Conservation (phyloP, 2,113 vertebrate species). For the Pogona vitticeps region DNA sequence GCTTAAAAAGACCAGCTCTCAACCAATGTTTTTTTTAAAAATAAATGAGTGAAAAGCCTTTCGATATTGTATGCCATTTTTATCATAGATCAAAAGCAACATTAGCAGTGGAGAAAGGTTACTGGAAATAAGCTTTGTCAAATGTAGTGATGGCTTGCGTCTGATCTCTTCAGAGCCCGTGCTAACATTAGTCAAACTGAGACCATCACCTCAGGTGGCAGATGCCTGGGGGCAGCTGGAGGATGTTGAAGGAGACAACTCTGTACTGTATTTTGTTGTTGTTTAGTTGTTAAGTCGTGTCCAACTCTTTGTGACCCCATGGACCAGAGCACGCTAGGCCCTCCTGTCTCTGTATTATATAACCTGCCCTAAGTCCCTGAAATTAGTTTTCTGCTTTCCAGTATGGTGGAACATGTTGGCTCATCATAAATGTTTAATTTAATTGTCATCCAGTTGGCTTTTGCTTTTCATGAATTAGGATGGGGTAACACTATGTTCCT, state of each 20-base stretch:
- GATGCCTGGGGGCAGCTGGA: neutral
- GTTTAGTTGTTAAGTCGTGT: too few relatives aligned
- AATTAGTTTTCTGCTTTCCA: too few relatives aligned
- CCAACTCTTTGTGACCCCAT: too few relatives aligned
- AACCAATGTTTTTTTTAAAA: neutral
- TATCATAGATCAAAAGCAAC: neutral
- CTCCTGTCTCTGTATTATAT: too few relatives aligned
- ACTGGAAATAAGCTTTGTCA: neutral
- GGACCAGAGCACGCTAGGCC: too few relatives aligned
- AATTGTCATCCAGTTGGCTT: too few relatives aligned
- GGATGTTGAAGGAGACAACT: too few relatives aligned
- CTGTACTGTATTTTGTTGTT: too few relatives aligned
- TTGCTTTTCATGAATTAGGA: too few relatives aligned
- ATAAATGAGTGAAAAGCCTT: neutral
- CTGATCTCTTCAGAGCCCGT: neutral
- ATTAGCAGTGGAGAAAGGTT: neutral
- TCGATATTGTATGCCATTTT: neutral
- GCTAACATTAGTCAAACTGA: neutral
- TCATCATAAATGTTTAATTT: too few relatives aligned
- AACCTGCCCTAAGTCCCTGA: too few relatives aligned
- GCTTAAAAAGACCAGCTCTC: constrained; percentile 26
- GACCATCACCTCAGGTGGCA: neutral
- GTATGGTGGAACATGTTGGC: neutral
- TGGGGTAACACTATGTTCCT: too few relatives aligned
- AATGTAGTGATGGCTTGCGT: neutral